A percentile compares a stretch with the other conserved stretches of the same genome.
Evolutionary conservation across 1,140 invertebrate genomes (phyloP).

Genomic region (Drosophila micromelanica): DNA sequence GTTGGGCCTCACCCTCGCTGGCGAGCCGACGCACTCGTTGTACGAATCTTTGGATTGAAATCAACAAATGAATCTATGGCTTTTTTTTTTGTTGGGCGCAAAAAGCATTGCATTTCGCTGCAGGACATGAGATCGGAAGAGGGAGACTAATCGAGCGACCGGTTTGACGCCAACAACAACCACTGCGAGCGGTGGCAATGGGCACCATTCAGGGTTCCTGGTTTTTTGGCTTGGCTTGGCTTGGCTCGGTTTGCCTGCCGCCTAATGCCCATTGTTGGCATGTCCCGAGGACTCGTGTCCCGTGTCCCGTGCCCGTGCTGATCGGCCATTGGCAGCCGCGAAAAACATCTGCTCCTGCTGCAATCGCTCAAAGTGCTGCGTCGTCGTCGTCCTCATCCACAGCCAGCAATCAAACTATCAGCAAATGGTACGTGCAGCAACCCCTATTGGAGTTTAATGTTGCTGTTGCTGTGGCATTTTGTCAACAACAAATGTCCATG

Average conservation of each 20-base stretch:
- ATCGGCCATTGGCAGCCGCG: constrained; percentile 53
- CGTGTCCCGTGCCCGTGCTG: constrained; percentile 13
- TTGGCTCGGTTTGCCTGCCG: constrained; percentile 11
- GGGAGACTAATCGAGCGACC: constrained; percentile 12
- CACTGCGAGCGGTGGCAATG: constrained; percentile 18
- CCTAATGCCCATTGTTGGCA: constrained; percentile 62
- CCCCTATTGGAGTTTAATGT: constrained; percentile 60
- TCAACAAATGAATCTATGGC: constrained; percentile 51
- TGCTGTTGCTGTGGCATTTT: constrained; percentile 59
- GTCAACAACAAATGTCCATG: constrained; percentile 63
- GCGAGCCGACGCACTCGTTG: neutral
- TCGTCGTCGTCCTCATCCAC: neutral
- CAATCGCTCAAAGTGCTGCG: constrained; percentile 63
- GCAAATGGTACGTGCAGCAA: constrained; percentile 52
- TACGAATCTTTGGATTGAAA: constrained; percentile 20
- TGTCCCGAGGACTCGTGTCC: constrained; percentile 50
- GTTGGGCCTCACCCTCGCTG: constrained; percentile 26
- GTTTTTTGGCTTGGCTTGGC: constrained; percentile 5
- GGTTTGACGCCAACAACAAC: constrained; percentile 52
- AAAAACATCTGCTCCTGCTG: constrained; percentile 84
- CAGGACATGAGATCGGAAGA: constrained; percentile 27
- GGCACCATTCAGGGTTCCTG: neutral
- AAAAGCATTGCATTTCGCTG: constrained; percentile 41
- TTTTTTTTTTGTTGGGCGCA: constrained; percentile 31
- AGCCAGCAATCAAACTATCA: constrained; percentile 45